Conservation (phyloP, 2,888 invertebrate species). For the Linnaemya vulpina region DNA sequence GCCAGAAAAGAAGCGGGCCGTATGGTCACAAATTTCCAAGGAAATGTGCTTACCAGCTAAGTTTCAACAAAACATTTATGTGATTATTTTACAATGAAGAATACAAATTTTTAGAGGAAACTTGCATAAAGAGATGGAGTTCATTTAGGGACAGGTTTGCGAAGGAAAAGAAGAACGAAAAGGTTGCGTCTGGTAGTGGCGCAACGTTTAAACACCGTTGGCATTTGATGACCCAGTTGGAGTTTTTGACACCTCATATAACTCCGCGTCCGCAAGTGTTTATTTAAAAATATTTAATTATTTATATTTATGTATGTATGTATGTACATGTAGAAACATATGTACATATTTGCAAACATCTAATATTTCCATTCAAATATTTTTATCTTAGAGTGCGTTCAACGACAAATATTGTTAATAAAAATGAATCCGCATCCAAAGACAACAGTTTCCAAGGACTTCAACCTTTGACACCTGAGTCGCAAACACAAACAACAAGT, state of each 20-base stretch:
- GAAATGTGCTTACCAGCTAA: conserved; percentile 1
- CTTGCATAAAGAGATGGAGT: not conserved
- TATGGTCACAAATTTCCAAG: conserved; percentile 7
- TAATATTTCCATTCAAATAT: conserved; percentile 3
- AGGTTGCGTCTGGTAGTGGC: too few relatives aligned
- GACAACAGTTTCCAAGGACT: too few relatives aligned
- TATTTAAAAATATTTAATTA: not conserved
- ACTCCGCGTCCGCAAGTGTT: not conserved
- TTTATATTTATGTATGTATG: not conserved
- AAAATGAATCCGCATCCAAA: too few relatives aligned
- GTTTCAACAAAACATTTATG: conserved; percentile 1
- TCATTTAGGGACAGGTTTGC: too few relatives aligned
- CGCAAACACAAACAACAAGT: not conserved
- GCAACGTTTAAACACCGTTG: too few relatives aligned
- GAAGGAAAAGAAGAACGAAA: too few relatives aligned
- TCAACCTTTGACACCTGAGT: conserved; percentile 4
- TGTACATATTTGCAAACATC: not conserved
- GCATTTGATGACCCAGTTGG: too few relatives aligned
- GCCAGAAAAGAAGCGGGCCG: too few relatives aligned
- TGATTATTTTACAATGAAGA: not conserved
- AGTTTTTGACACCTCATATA: too few relatives aligned
- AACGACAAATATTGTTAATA: too few relatives aligned
- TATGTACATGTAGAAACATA: too few relatives aligned
- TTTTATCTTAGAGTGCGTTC: too few relatives aligned
- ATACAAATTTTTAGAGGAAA: not conserved